Evolutionary conservation across 30 jellyfish, hydroid and myxozoan species (phyloP), one percentile per base, ranked within the genome.

Genomic region (Chrysaora quinquecirrha): DNA sequence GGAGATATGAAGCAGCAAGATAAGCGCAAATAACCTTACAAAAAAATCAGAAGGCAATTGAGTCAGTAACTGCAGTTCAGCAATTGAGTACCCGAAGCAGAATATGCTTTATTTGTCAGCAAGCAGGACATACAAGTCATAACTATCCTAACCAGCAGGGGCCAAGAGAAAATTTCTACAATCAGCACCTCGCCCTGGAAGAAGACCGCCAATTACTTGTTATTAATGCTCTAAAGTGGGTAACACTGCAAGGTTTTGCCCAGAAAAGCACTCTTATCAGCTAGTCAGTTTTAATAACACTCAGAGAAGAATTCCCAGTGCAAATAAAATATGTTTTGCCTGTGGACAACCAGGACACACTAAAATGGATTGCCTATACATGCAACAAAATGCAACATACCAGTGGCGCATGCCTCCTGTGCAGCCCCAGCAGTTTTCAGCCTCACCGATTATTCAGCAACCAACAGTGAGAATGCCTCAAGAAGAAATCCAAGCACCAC

Each of bases 331-430:
- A 52, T 52, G 68, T 52, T 52, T 4, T 25, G 29, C 68, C 2
- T 52, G 68, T 52, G 68, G 68, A 16, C 68, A 52, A 52, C 68
- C 68, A 52, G 68, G 68, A 10, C 68, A 52, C 29, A 52, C 68
- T 19, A 52, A 52, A 19, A 52, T 12, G 19, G 68, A 52, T 52
- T 52, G 68, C 25, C 3, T 10, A 2, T 52, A 52, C 19, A 3
- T 52, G 3, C 68, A 52, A 25, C 68, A 52, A 20, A 9, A 52
- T 9, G 6, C 68, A 9, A 20, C 7, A 9, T 52, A 16, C 19
- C 68, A 16, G 19, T 7, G 27, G 25, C 12, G 4, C 2, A 52
- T 9, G 68, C 68, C 68, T 52, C 29, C 68, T 52, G 24, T 20
- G 68, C 68, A 52, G 68, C 68, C 68, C 12, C 68, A 16, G 19